Base-by-base conservation (phyloP, 2,113 vertebrate species). In the Sciurus niger region DNA sequence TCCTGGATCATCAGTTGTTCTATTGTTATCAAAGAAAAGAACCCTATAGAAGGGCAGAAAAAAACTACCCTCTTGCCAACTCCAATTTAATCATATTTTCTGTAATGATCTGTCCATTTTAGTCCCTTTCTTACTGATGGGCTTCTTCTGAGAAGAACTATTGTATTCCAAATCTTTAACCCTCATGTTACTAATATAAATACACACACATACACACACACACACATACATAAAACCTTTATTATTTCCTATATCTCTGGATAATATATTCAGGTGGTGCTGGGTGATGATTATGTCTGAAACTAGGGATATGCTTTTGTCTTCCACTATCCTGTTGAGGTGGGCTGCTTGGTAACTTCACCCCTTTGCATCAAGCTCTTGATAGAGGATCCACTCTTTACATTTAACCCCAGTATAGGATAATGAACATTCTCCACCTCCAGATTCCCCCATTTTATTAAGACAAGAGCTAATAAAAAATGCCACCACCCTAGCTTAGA, bases 121-220 rank as follows among this genome's bases (percentile, higher is more conserved):
- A 58, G 84, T 84, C 82, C 88, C 32, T 95, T 95, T 79, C 89
- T 73, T 93, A 86, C 32, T 83, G 58, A 8, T 92, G 79, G 72
- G 37, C 89, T 37, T 96, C 84, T 90, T 93, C 70, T 83, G 74
- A 93, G 51, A 84, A 84, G 14, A 91, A 63, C 89, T 92, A 65
- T 89, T 84, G 14, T 97, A 91, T 90, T 94, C 53, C 51, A 95
- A 87, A 58, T 96, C 94, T 96, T 95, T 96, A 97, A 83, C 92
- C 97, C 96, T 97, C 96, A 97, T 97, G 98, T 97, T 96, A 96
- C 77, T 96, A 97, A 97, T 93, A 95, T 93, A 94, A 92, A 90
- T 93, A 55, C 6, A 55, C 20, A 51, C 10, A 51, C 37, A 37
- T 37, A 37, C 37, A 37, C 37, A 37, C 37, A 37, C 37, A 37